Evolutionary conservation across 1,140 invertebrate genomes (phyloP), one percentile per base, ranked within the genome.

Genomic region (Zaprionus capensis): DNA sequence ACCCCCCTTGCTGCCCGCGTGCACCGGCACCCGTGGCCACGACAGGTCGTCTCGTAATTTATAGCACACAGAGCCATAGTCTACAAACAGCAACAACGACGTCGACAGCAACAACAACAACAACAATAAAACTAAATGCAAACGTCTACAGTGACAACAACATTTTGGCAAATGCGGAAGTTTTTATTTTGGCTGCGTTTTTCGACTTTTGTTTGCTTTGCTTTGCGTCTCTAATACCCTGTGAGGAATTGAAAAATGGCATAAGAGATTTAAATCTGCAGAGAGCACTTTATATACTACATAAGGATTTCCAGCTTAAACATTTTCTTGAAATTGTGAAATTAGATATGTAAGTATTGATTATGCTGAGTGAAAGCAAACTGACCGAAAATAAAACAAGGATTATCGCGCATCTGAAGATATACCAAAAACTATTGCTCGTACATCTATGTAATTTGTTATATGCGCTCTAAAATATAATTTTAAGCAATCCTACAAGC

Each of bases 91-190:
- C 68, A 28, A 9, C 28, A 28, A 34, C 44, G 49, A 17, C 46
- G 53, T 22, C 36, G 28, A 34, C 57, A 31, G n/a, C 61, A 9
- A 26, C 56, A 69, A 9, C 59, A 71, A 44, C 44, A 55, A 26
- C 67, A 70, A 63, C 24, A 69, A 36, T 41, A 59, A 75, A 17
- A 53, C 38, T 49, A 51, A 72, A 28, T 20, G n/a, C 44, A 61
- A 59, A 51, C 38, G 57, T 51, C 57, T 36, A 56, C 36, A 71
- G 38, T 61, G 31, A 51, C 72, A 75, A 64, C 71, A 75, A 71
- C 49, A 72, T 68, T 78, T 78, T 84, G 69, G 81, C 84, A 79
- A 90, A 88, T 90, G 83, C 84, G 84, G 84, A 88, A 88, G 84
- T 88, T 75, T 79, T 76, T 78, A 81, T 86, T 76, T 85, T 58